Evolutionary conservation across 1,140 invertebrate species (phyloP).

Genomic region (Gryllus bimaculatus): DNA sequence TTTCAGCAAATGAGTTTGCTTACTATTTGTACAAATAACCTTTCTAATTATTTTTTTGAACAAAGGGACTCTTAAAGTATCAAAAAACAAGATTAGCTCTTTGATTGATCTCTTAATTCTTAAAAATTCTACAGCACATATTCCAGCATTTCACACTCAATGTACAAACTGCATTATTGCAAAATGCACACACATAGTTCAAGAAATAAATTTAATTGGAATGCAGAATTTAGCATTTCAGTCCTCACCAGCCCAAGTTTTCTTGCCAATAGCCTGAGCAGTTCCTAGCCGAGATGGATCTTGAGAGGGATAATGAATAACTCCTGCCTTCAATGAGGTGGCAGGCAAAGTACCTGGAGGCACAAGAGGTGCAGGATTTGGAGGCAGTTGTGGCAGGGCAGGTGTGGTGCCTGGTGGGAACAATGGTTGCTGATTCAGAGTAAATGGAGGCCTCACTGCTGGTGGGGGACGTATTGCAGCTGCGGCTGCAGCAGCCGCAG

Average conservation of each 20-base stretch:
- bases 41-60: no score
- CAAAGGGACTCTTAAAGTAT: no score
- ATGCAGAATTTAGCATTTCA: not conserved
- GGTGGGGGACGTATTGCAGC: slow-evolving; percentile 22
- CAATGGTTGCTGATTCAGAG: slow-evolving; percentile 25
- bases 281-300: slow-evolving; percentile 83
- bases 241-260: slow-evolving; percentile 19
- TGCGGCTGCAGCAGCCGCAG: slow-evolving; percentile 2
- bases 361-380: slow-evolving; percentile 37
- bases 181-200: no score
- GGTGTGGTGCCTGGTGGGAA: slow-evolving; percentile 23
- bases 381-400: slow-evolving; percentile 17
- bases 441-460: slow-evolving; percentile 26
- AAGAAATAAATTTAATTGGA: no score
- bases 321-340: slow-evolving; percentile 14
- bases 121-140: no score
- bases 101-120: no score
- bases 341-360: slow-evolving; percentile 40
- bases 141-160: no score
- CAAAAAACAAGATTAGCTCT: no score
- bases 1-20: no score
- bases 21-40: no score
- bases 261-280: slow-evolving; percentile 29
- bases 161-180: no score
- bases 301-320: slow-evolving; percentile 87